Evolutionary conservation across 1,140 invertebrate species (phyloP).

Genomic region (Arctopsyche grandis): DNA sequence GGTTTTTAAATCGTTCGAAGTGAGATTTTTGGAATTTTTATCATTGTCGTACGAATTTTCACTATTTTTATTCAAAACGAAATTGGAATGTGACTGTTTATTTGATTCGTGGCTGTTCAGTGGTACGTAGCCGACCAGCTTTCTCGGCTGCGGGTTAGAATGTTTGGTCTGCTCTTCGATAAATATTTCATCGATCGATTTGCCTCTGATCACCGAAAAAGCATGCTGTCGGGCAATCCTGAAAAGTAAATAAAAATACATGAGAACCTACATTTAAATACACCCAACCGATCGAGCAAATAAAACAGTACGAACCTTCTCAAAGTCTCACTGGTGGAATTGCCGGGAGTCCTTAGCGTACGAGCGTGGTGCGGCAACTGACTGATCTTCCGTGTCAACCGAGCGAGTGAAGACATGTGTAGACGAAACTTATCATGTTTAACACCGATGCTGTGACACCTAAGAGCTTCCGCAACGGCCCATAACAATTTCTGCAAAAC

Average conservation of each 20-base stretch:
- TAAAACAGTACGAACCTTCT: slow-evolving; percentile 62
- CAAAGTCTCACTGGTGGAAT: slow-evolving; percentile 65
- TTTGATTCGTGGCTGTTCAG: slow-evolving; percentile 57
- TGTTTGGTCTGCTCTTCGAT: slow-evolving; percentile 62
- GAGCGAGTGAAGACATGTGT: slow-evolving; percentile 68
- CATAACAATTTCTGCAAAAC: slow-evolving; percentile 74
- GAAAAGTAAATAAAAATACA: slow-evolving; percentile 41
- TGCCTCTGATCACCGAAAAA: slow-evolving; percentile 70
- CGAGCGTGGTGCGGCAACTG: slow-evolving; percentile 61
- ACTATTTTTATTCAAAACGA: slow-evolving; percentile 60
- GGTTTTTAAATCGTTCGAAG: slow-evolving; percentile 60
- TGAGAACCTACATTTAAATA: neutral
- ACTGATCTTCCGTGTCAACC: slow-evolving; percentile 64
- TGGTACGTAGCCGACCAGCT: slow-evolving; percentile 63
- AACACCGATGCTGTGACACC: slow-evolving; percentile 71
- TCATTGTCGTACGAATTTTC: slow-evolving; percentile 59
- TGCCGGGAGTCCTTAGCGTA: slow-evolving; percentile 56
- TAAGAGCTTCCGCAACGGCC: slow-evolving; percentile 74
- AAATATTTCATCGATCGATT: slow-evolving; percentile 68
- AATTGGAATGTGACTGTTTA: slow-evolving; percentile 54
- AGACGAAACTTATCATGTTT: slow-evolving; percentile 72
- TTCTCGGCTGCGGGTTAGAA: slow-evolving; percentile 56
- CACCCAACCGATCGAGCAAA: neutral
- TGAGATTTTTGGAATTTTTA: slow-evolving; percentile 56
- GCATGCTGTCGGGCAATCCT: slow-evolving; percentile 72